These are phyloP conservation scores for Pyrrhosoma nymphula DNA, from an alignment of 2,888 invertebrate genomes.

Conservation along the genomic window DNA sequence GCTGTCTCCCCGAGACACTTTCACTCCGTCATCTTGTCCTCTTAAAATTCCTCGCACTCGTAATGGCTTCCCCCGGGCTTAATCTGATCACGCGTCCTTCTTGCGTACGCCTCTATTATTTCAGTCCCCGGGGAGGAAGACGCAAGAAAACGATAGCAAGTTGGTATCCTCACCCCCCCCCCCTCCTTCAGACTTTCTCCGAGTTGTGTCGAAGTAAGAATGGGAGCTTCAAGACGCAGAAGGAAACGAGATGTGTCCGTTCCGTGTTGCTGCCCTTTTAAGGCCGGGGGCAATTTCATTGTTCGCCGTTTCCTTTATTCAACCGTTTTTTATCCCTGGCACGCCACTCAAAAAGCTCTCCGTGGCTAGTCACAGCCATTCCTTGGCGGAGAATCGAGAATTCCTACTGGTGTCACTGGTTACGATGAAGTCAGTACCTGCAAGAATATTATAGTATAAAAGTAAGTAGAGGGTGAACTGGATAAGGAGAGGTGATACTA, in stretches of 20 bases:
- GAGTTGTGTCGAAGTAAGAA: not conserved
- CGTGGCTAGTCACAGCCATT: not conserved
- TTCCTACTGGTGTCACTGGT: no score
- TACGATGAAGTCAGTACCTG: no score
- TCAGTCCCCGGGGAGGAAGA: not conserved
- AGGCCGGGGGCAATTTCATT: slow-evolving; percentile 38
- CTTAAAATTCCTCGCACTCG: not conserved
- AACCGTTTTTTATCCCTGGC: not conserved
- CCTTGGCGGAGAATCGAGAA: not conserved
- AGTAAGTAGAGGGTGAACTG: no score
- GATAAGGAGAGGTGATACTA: no score
- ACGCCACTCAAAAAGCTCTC: not conserved
- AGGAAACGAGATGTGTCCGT: not conserved
- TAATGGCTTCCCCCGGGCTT: not conserved
- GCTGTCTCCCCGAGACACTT: slow-evolving; percentile 19
- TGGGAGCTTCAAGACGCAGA: not conserved
- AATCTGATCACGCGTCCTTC: slow-evolving; percentile 25
- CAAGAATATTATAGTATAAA: no score
- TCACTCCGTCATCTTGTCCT: slow-evolving; percentile 32
- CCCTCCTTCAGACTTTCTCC: not conserved
- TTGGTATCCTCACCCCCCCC: not conserved
- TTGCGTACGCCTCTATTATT: slow-evolving; percentile 10
- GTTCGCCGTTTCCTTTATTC: slow-evolving; percentile 23
- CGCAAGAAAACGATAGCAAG: not conserved
- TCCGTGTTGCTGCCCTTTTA: not conserved